Evolutionary conservation across 2,888 invertebrate genomes (phyloP).

Genomic region (Drosophila suboccidentalis): DNA sequence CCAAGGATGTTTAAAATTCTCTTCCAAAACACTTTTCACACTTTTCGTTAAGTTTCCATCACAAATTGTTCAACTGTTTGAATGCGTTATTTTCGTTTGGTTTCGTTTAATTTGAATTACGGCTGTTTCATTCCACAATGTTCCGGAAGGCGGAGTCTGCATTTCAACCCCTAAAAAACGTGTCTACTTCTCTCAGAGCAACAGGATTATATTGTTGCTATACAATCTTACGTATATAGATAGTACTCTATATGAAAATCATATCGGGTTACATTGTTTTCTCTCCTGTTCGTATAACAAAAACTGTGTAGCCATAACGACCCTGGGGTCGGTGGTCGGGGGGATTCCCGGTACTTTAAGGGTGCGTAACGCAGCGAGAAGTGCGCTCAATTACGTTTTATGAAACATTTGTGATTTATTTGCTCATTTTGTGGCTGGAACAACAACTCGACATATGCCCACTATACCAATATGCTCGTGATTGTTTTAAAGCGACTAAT

Average conservation of each 20-base stretch:
- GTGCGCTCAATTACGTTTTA: constrained; percentile 68
- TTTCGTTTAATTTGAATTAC: constrained; percentile 13
- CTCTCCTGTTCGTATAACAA: constrained; percentile 42
- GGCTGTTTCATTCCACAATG: constrained; percentile 25
- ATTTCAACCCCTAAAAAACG: constrained; percentile 45
- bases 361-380: constrained; percentile 41
- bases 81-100: not conserved
- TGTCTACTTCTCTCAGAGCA: constrained; percentile 25
- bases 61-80: constrained; percentile 27
- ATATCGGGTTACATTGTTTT: constrained; percentile 67
- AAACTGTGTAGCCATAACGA: constrained; percentile 67
- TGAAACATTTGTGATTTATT: constrained; percentile 79
- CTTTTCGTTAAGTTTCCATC: not conserved
- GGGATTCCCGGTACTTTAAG: constrained; percentile 26
- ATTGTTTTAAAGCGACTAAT: constrained; percentile 68
- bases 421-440: constrained; percentile 73
- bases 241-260: constrained; percentile 30
- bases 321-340: constrained; percentile 23
- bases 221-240: constrained; percentile 62
- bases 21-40: not conserved
- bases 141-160: constrained; percentile 58
- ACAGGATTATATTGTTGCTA: constrained; percentile 33
- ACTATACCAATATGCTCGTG: constrained; percentile 35
- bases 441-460: constrained; percentile 58
- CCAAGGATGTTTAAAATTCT: constrained; percentile 64